Evolutionary conservation across 2,888 invertebrate genomes (phyloP), one percentile per base, ranked within the genome.

Genomic region (Coecobrya sp.): DNA sequence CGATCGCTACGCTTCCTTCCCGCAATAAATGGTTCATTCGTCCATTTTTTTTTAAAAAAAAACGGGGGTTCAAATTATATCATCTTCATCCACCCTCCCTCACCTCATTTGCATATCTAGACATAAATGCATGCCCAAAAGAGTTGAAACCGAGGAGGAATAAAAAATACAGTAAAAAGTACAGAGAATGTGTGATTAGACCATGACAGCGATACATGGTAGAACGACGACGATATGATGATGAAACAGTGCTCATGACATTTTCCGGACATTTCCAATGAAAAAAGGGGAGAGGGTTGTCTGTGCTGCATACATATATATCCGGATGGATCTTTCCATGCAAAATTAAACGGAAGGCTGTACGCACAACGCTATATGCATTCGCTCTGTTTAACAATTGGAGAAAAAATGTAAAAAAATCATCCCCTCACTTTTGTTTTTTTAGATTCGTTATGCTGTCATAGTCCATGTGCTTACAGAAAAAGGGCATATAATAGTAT

Each of bases 81-180:
- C 85, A 13, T 68, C 70, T 86, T 65, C 27, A 13, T 76, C 73
- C 84, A 85, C 92, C 92, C 91, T 87, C 90, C 84, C 85, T 79
- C 93, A 92, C 93, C 92, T 92, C 93, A 93, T 93, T 93, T 93
- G 88, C 94, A 94, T 93, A 93, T 82, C 86, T 52, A 89, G 49
- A 52, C 73, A 90, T 81, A 79, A 76, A 25, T 65, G 19, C 70
- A 85, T 45, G 52, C 30, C 30, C 82, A 22, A 85, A 89, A 73
- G 59, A 76, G 79, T 84, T 55, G 36, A 16, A 76, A 25, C 16
- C 10, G 10, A 11, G 13, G 36, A 52, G 22, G 22, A 36, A 84
- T 91, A 45, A 27, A 87, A 76, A n/a, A 68, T 42, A 22, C 10
- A 68, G n/a, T n/a, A 62, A 45, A 89, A 68, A 70, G 89, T 92